Percentiles rank a stretch among this genome's conserved stretches.
Conservation (phyloP, 2,797 vertebrate genomes). For the Neosilurus mollespiculum region DNA sequence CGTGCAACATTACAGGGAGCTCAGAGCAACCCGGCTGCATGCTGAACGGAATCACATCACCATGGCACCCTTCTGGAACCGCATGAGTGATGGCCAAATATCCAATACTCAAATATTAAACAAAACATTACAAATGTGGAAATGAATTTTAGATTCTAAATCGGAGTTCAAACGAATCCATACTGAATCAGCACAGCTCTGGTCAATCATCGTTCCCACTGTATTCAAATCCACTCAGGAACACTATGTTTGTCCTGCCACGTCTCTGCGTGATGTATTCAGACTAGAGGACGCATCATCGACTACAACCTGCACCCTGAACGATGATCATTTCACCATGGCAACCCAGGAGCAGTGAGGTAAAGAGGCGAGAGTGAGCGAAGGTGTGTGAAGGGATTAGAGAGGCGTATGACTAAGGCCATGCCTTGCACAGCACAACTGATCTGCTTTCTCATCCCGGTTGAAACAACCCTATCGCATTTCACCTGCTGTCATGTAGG, state of each 20-base stretch:
- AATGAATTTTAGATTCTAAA: neutral
- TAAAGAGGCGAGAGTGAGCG: slow-evolving; percentile 28
- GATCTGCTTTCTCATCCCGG: neutral
- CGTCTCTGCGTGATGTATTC: neutral
- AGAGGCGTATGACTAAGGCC: neutral
- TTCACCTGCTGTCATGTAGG: slow-evolving; percentile 9
- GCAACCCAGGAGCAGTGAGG: slow-evolving; percentile 23
- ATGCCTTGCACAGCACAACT: neutral
- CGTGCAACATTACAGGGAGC: neutral
- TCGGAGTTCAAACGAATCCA: no score
- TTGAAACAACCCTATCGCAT: neutral
- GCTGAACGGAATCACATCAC: neutral
- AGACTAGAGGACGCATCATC: slow-evolving; percentile 18
- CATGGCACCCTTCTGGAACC: neutral
- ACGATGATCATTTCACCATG: slow-evolving; percentile 30
- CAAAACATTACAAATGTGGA: neutral
- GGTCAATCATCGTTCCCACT: neutral
- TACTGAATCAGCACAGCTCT: neutral
- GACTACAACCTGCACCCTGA: slow-evolving; percentile 21
- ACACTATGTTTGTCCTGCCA: neutral
- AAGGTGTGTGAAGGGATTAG: slow-evolving; percentile 30
- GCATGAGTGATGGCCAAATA: neutral
- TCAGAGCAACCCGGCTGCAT: neutral
- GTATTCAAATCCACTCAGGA: neutral
- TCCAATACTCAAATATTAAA: neutral